Conservation (phyloP, 2,797 vertebrate species). For the Pogoniulus pusillus region DNA sequence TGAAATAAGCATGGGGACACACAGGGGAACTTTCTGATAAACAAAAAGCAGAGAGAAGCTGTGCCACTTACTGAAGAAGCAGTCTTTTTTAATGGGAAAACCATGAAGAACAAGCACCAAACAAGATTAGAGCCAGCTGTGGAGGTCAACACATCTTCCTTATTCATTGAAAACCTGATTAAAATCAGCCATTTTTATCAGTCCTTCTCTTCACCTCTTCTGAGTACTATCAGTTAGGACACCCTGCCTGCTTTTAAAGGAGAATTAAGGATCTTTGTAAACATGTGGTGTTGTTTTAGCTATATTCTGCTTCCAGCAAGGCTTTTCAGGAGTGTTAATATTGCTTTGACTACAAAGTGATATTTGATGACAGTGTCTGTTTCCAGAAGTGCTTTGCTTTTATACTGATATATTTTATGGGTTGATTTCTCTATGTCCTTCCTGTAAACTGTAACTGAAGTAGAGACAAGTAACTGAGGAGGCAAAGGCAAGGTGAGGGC, state of each 20-base stretch:
- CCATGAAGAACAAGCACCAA: accelerated
- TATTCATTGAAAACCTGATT: background rate
- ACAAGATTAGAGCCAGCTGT: background rate
- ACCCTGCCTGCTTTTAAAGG: background rate
- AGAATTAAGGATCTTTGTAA: background rate
- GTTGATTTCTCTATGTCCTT: background rate
- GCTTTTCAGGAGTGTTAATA: background rate
- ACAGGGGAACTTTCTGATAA: background rate
- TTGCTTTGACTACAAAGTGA: background rate
- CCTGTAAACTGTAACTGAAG: background rate
- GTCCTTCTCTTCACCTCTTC: background rate
- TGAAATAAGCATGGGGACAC: background rate
- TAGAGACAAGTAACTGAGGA: background rate
- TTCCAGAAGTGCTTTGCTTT: background rate
- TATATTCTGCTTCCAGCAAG: background rate
- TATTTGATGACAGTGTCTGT: background rate
- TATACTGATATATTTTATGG: background rate
- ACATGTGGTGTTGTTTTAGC: background rate
- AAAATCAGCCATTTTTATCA: background rate
- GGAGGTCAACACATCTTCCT: background rate
- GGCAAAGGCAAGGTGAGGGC: constrained; percentile 4
- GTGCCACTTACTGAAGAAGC: background rate
- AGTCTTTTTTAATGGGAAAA: background rate
- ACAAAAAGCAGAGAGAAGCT: background rate
- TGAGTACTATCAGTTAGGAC: background rate